Conservation (phyloP, 2,888 invertebrate species). For the Tinea semifulvella region DNA sequence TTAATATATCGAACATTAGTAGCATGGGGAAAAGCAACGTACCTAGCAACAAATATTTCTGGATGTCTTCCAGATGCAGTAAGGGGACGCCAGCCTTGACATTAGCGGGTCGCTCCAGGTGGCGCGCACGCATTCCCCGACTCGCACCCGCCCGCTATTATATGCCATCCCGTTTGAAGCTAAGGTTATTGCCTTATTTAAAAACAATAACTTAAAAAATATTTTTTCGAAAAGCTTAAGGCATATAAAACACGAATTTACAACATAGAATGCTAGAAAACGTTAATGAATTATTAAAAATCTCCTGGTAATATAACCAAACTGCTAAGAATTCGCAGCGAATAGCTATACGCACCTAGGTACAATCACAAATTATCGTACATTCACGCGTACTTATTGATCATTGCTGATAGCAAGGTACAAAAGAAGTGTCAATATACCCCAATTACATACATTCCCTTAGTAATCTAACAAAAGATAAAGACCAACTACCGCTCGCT, state of each 20-base stretch:
- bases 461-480: not conserved
- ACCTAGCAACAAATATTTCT: conserved; percentile 23
- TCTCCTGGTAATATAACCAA: too few species aligned
- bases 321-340: too few species aligned
- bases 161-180: not conserved
- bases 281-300: too few species aligned
- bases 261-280: too few species aligned
- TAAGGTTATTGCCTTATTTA: conserved; percentile 1
- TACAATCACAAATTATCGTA: not conserved
- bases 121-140: conserved; percentile 33
- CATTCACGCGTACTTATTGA: conserved; percentile 8
- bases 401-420: not conserved
- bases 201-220: too few species aligned
- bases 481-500: too few species aligned
- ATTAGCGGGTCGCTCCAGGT: conserved; percentile 44
- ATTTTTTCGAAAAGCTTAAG: too few species aligned
- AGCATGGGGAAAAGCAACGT: too few species aligned
- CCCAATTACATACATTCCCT: not conserved
- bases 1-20: too few species aligned
- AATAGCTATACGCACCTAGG: too few species aligned
- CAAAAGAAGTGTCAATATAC: conserved; percentile 5
- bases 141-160: not conserved
- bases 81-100: conserved; percentile 43
- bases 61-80: conserved; percentile 44
- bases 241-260: too few species aligned